These are phyloP conservation scores for Drosophila rubida DNA, from an alignment of 2,888 invertebrate species.

Conservation along the genomic window DNA sequence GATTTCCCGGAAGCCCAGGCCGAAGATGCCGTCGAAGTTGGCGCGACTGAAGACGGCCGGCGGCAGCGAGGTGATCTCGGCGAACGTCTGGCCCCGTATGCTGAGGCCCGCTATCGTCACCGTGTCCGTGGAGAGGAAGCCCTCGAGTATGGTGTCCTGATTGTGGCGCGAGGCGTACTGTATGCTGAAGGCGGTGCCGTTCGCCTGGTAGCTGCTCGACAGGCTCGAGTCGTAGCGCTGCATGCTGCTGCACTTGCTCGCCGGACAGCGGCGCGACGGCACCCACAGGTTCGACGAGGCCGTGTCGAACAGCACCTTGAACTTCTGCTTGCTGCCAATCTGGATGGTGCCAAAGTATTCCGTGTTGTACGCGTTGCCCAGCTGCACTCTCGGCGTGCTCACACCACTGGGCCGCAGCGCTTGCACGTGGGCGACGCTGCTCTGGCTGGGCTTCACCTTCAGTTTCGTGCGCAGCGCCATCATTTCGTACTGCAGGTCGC, in stretches of 20 bases:
- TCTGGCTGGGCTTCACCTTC: neutral
- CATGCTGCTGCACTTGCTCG: conserved; percentile 86
- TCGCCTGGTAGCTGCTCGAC: conserved; percentile 91
- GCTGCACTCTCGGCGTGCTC: neutral
- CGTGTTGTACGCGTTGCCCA: conserved; percentile 65
- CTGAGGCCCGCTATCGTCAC: conserved; percentile 89
- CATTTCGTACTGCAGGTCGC: conserved; percentile 27
- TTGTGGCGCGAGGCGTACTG: conserved; percentile 90
- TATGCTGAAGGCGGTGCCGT: conserved; percentile 95
- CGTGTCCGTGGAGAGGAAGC: conserved; percentile 78
- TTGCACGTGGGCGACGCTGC: neutral
- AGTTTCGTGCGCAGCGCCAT: conserved; percentile 47
- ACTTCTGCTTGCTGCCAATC: conserved; percentile 94
- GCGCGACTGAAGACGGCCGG: conserved; percentile 96
- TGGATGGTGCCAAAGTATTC: conserved; percentile 86
- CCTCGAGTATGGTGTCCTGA: conserved; percentile 33
- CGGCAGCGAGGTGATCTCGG: conserved; percentile 92
- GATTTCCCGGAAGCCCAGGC: conserved; percentile 94
- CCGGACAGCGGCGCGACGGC: conserved; percentile 89
- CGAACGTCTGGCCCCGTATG: conserved; percentile 94
- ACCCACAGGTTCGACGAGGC: conserved; percentile 83
- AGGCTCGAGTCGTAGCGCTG: conserved; percentile 93
- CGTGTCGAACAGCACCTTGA: conserved; percentile 97
- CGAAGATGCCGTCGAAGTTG: conserved; percentile 98
- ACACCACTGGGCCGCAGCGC: neutral